phyloP scores from a whole-genome alignment of 2,113 vertebrate genomes.

The Zingel zingel region DNA sequence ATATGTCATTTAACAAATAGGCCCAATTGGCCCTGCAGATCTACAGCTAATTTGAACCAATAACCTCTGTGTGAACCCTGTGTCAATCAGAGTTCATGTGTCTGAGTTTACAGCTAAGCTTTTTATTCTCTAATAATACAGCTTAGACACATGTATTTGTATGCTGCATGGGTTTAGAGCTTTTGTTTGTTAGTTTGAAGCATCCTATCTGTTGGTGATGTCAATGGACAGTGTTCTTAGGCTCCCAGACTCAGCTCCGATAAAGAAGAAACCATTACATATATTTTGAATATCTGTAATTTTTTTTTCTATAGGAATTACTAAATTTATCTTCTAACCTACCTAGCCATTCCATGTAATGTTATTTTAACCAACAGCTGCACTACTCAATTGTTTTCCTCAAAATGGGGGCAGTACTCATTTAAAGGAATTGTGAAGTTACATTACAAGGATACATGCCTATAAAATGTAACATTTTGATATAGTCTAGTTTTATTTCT shows the following conservation, averaged over 20 bases:
- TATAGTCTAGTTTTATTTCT: not conserved
- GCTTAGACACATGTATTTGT: conserved; percentile 48
- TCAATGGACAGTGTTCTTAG: not conserved
- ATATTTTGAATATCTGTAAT: not conserved
- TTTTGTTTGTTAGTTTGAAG: conserved; percentile 41
- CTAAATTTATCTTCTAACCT: not conserved
- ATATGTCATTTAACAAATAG: not conserved
- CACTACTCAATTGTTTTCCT: not conserved
- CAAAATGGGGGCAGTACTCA: not conserved
- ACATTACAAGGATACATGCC: not conserved
- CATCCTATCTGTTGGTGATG: conserved; percentile 4
- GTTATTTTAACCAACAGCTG: not conserved
- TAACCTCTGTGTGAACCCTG: conserved; percentile 70
- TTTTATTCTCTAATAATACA: conserved; percentile 66
- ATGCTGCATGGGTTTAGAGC: conserved; percentile 8
- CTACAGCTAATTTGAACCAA: conserved; percentile 67
- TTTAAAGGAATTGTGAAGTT: not conserved
- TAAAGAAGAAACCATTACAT: not conserved
- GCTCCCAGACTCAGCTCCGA: not conserved
- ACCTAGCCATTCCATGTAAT: not conserved
- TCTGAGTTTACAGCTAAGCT: conserved; percentile 73
- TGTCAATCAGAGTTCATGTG: conserved; percentile 76
- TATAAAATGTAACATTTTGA: not conserved
- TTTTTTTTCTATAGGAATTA: not conserved
- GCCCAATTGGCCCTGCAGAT: conserved; percentile 24